Evolutionary conservation across 37 sponge, comb jelly and placozoan species (phyloP).

Genomic region (Beroe ovata): DNA sequence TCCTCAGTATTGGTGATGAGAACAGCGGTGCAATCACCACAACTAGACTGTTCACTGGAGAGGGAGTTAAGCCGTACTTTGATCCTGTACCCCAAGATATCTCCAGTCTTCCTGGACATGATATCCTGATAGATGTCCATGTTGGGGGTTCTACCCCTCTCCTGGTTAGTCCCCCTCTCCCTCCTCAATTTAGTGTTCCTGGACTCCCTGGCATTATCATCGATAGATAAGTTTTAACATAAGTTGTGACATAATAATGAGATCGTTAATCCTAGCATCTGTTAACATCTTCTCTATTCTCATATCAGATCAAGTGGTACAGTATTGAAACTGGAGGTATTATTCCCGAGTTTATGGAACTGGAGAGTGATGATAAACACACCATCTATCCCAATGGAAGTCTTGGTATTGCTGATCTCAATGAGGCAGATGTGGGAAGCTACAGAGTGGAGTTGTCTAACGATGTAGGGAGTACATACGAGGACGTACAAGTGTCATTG

Average conservation of each 20-base stretch:
- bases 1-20: neutral
- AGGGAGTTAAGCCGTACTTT: constrained; percentile 3
- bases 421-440: neutral
- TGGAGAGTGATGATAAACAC: neutral
- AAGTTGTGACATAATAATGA: no score
- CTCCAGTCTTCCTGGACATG: neutral
- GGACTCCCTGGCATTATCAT: no score
- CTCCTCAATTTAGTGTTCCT: no score
- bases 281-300: no score
- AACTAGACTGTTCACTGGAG: neutral
- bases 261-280: no score
- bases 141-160: neutral
- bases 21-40: neutral
- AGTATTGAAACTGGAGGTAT: no score
- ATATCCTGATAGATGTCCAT: neutral
- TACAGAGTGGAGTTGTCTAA: constrained; percentile 18
- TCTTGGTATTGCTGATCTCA: neutral
- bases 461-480: neutral
- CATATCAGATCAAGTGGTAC: no score
- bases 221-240: no score
- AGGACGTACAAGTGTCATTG: neutral
- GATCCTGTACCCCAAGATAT: constrained; percentile 28
- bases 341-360: no score
- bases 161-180: no score
- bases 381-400: neutral